These are phyloP conservation scores for Harpagus bidentatus DNA, from an alignment of 2,113 vertebrate genomes.

Conservation along the genomic window DNA sequence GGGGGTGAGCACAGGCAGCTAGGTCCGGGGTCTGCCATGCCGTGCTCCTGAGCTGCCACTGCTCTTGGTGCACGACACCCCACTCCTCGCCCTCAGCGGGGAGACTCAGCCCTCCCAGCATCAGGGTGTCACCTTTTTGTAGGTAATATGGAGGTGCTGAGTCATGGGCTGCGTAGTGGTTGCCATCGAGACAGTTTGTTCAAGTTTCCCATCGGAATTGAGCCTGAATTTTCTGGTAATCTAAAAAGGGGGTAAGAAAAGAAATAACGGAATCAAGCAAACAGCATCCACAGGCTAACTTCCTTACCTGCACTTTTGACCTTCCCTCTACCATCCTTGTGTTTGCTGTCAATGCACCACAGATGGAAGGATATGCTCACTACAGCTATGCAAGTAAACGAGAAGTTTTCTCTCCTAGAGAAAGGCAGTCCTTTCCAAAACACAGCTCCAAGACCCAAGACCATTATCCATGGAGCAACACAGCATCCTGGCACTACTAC, in stretches of 20 bases:
- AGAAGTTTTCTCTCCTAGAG: background rate
- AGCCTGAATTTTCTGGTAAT: constrained; percentile 89
- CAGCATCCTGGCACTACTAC: background rate
- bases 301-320: background rate
- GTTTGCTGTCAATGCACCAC: background rate
- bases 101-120: background rate
- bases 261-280: background rate
- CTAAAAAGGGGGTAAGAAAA: constrained; percentile 54
- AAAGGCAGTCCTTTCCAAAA: background rate
- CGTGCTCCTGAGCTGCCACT: background rate
- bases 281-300: background rate
- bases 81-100: background rate
- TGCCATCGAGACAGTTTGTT: constrained; percentile 94
- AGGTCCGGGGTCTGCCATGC: background rate
- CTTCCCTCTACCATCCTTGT: background rate
- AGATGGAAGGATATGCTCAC: background rate
- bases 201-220: constrained; percentile 87
- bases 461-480: background rate
- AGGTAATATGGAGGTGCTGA: constrained; percentile 89
- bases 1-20: background rate
- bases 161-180: constrained; percentile 88
- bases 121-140: constrained; percentile 80
- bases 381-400: accelerated
- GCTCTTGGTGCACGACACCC: background rate
- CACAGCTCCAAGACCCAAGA: background rate